Conservation (phyloP, 2,797 vertebrate species). For the Mionectes olivaceus region DNA sequence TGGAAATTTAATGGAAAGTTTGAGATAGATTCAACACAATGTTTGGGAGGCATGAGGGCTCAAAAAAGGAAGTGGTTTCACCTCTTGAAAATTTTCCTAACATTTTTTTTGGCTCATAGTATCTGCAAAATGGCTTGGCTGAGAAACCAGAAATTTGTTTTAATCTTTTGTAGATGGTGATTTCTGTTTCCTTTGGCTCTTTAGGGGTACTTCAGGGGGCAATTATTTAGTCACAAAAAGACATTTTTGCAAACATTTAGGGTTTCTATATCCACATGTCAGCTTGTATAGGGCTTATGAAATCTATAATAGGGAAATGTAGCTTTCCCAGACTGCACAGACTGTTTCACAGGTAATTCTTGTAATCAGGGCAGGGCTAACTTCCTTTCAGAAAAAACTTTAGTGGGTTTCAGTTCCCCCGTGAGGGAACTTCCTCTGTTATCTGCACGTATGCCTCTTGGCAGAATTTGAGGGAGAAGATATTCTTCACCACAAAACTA, state of each 20-base stretch:
- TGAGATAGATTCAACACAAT: conserved; percentile 42
- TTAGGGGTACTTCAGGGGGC: conserved; percentile 8
- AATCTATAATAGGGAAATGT: not conserved
- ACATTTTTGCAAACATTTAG: conserved; percentile 16
- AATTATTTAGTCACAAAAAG: conserved; percentile 42
- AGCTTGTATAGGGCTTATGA: not conserved
- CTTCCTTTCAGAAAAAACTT: not conserved
- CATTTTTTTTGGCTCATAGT: conserved; percentile 12
- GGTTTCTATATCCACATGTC: conserved; percentile 12
- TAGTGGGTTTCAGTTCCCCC: not conserved
- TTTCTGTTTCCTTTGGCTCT: conserved; percentile 42
- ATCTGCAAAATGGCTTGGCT: conserved; percentile 33
- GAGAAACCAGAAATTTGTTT: conserved; percentile 32
- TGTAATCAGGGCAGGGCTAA: not conserved
- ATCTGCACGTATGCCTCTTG: not conserved
- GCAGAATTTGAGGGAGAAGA: not conserved
- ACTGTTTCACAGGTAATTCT: not conserved
- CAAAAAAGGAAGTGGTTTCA: conserved; percentile 43
- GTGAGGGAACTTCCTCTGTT: not conserved
- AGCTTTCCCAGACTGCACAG: not conserved
- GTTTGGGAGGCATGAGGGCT: conserved; percentile 19
- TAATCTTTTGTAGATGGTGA: conserved; percentile 13
- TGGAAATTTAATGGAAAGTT: conserved; percentile 46
- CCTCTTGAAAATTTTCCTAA: conserved; percentile 20
- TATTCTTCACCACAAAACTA: not conserved